Base-by-base conservation (phyloP, 2,888 invertebrate species). In the Ceramica pisi region DNA sequence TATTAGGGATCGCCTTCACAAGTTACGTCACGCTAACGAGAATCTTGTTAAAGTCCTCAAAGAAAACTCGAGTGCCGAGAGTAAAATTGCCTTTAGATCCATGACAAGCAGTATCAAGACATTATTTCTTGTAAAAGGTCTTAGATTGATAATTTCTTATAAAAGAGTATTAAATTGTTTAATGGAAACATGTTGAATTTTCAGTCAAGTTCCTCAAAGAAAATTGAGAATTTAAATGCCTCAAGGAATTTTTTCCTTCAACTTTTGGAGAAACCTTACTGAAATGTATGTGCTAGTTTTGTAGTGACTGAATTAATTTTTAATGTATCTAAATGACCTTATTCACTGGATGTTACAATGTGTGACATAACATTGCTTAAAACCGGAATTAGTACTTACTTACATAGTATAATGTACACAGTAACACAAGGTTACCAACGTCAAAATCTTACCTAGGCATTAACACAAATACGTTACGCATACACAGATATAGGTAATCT, bases 311-410 rank as follows among this genome's bases (percentile, higher is more conserved):
- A 3, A 31, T 4, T 0, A 26, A 9, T 23, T 41, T 71, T 21
- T 51, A 23, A 72, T 21, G 14, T 21, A 41, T 31, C 6, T 55
- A 19, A 46, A 41, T n/a, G n/a, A 9, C 74, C 48, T 23, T 63
- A 6, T 41, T 44, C 3, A 23, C 16, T n/a, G 23, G 0, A 73
- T 23, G 23, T 63, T 6, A 38, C 6, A 51, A 2, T n/a, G 9
- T 19, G 8, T 44, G 23, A 21, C 44, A 31, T 51, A 35, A 51
- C 6, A 35, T n/a, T 21, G 26, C 14, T 35, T 35, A 23, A 16
- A 63, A 67, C 46, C 38, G 16, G 53, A 67, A 74, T 67, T 14
- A 38, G 26, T 46, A 26, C 21, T 10, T 46, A 38, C 14, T 12
- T 35, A 66, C 21, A 38, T 38, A 26, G 19, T 46, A 2, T 8